Base-by-base conservation (phyloP, 1,140 invertebrate species). In the Drosophila punjabiensis region DNA sequence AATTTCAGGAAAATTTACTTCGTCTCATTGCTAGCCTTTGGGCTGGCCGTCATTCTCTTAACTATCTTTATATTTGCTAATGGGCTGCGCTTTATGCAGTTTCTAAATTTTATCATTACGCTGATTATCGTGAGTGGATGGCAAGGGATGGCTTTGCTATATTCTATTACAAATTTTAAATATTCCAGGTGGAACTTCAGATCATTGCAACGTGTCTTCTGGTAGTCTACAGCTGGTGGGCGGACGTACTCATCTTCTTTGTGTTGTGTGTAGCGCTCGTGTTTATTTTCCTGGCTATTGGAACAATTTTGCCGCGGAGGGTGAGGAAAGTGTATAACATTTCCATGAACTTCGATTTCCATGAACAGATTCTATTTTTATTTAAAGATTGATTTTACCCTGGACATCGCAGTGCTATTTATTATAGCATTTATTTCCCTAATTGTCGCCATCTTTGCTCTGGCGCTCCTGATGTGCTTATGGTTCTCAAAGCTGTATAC, bases 361-460 rank as follows among this genome's bases (percentile, higher is more conserved):
- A n/a, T n/a, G n/a, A n/a, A n/a, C n/a, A 1, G 10, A 32, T 32
- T 6, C n/a, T 9, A 9, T 28, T 11, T 35, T 11, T 33, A 16
- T 8, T 32, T 61, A 16, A 10, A 91, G 87, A 13, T 70, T 50
- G 87, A 91, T 56, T 65, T 91, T 5, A 91, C 87, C 4, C 43
- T 87, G 43, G 80, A 91, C 55, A 79, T 91, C 10, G 87, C 88
- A 0, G 18, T 91, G 8, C 10, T 91, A 9, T 90, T 90, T 28
- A 86, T 90, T 5, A 6, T 76, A 3, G 77, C 66, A 9, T 86
- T 90, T 16, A 13, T 90, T n/a, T 81, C 81, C 9, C 32, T 90
- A 10, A 52, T 86, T 28, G 16, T 76, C n/a, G 61, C 63, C 1
- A 53, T 71, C 16, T 87, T 76, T 32, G 50, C 60, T 10, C 30